Conservation (phyloP, 2,888 invertebrate species). For the Ditylenchus weischeri region DNA sequence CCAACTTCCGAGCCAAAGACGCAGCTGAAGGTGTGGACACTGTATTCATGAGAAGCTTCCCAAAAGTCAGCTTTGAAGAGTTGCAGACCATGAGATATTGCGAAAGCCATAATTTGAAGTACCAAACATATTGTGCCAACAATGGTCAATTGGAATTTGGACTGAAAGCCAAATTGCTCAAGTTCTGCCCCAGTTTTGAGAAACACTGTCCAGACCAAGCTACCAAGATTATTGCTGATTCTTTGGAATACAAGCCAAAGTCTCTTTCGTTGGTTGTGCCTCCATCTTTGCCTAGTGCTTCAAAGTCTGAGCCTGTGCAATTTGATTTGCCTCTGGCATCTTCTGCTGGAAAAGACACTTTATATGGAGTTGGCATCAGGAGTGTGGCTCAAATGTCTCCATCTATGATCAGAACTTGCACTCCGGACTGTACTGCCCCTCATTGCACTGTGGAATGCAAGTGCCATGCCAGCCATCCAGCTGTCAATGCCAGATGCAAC, state of each 20-base stretch:
- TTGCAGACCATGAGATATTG: constrained; percentile 41
- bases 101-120: constrained; percentile 41
- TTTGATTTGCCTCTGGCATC: constrained; percentile 24
- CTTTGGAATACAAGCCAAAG: constrained; percentile 7
- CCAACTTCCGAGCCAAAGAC: constrained; percentile 20
- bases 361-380: too few relatives aligned
- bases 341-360: not conserved
- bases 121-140: constrained; percentile 13
- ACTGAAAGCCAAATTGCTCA: constrained; percentile 38
- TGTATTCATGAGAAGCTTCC: constrained; percentile 24
- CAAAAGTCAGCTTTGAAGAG: constrained; percentile 25
- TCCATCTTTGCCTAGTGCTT: constrained; percentile 43
- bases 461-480: constrained; percentile 31
- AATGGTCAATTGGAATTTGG: too few relatives aligned
- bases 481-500: too few relatives aligned
- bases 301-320: constrained; percentile 8
- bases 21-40: constrained; percentile 25
- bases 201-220: constrained; percentile 41
- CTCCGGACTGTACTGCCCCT: constrained; percentile 44
- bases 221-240: constrained; percentile 15
- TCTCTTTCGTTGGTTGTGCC: constrained; percentile 41
- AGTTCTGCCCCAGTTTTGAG: constrained; percentile 52
- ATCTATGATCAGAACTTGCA: constrained; percentile 45
- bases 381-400: constrained; percentile 30
- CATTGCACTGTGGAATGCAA: constrained; percentile 50